Evolutionary conservation across 2,888 invertebrate species (phyloP).

Genomic region (Oasisia sp.): DNA sequence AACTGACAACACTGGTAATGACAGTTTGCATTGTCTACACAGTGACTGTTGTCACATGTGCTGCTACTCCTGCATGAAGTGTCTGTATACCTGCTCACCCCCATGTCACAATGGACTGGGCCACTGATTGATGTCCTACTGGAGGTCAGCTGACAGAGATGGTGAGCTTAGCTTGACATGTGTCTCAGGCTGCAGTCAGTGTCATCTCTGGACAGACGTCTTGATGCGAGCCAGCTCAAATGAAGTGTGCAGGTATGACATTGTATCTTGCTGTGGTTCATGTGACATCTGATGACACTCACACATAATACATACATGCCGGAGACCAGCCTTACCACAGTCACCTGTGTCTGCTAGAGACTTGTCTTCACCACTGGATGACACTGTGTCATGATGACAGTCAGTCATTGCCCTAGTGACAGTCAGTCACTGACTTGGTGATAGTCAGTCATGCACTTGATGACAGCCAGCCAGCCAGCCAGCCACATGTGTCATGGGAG

Average conservation of each 20-base stretch:
- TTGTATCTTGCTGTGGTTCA: neutral
- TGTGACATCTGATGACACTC: neutral
- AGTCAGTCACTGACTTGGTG: neutral
- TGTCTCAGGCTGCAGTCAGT: neutral
- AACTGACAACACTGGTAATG: neutral
- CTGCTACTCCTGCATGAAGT: neutral
- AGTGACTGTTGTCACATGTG: neutral
- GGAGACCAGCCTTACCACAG: neutral
- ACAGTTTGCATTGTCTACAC: neutral
- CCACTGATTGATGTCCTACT: slow-evolving; percentile 8
- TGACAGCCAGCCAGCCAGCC: too few relatives aligned
- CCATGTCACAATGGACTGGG: neutral
- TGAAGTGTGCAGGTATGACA: neutral
- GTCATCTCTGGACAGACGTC: neutral
- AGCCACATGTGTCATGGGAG: too few relatives aligned
- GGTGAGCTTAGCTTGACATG: neutral
- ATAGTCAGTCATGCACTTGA: too few relatives aligned
- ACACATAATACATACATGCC: neutral
- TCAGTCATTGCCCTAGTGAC: neutral
- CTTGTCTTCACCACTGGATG: neutral
- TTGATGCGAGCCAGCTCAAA: neutral
- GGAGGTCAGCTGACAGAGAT: neutral
- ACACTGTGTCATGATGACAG: too few relatives aligned
- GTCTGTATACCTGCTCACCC: neutral
- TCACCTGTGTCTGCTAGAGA: neutral